phyloP scores from a whole-genome alignment of 2,888 invertebrate genomes.

The Thecocarcelia acutangulata region DNA sequence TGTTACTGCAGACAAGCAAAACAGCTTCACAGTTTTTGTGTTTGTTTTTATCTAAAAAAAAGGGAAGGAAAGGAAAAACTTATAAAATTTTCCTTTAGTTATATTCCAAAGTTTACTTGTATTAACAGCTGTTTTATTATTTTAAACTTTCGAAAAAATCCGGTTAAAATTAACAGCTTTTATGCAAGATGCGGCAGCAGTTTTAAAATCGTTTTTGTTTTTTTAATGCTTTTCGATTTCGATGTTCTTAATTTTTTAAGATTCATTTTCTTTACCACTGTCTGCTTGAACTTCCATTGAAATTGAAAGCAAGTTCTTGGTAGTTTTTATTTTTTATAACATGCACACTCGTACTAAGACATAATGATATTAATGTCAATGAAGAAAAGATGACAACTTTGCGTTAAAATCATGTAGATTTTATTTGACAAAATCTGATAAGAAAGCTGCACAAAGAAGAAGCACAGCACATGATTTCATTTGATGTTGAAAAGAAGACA shows the following conservation, averaged over 20 bases:
- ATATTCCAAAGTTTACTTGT: no score
- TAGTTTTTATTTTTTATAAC: constrained; percentile 39
- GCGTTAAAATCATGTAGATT: constrained; percentile 58
- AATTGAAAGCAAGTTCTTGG: constrained; percentile 68
- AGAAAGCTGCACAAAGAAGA: constrained; percentile 36
- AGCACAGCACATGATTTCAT: constrained; percentile 52
- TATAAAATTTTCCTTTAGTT: no score
- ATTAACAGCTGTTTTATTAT: no score
- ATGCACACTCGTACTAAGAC: constrained; percentile 20
- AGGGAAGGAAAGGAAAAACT: no score
- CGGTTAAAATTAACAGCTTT: no score
- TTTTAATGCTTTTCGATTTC: no score
- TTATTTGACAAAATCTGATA: constrained; percentile 62
- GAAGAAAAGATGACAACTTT: constrained; percentile 63
- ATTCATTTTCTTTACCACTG: constrained; percentile 28
- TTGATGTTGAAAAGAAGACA: constrained; percentile 18
- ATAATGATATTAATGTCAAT: constrained; percentile 64
- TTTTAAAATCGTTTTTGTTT: not conserved
- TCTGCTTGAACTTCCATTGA: constrained; percentile 54
- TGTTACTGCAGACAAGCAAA: no score
- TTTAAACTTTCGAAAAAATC: no score
- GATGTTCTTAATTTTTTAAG: no score
- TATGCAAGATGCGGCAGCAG: no score
- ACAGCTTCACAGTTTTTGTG: no score
- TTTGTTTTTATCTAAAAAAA: no score